phyloP scores from a whole-genome alignment of 2,888 invertebrate genomes.

The Pyralis farinalis region DNA sequence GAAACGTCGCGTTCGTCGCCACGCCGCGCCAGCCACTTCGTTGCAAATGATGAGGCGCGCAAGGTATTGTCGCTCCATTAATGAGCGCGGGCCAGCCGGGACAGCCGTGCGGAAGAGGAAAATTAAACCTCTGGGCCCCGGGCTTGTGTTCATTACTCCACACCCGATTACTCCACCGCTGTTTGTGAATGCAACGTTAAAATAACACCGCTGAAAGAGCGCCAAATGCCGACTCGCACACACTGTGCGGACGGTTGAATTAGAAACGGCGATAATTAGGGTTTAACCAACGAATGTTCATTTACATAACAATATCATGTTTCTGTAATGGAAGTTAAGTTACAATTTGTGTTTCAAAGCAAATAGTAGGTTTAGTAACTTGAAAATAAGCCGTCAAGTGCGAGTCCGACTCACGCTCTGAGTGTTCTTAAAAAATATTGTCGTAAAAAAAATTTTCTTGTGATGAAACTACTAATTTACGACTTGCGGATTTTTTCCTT shows the following conservation, averaged over 20 bases:
- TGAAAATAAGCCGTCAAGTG: no score
- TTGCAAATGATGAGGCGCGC: conserved; percentile 65
- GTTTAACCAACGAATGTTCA: conserved; percentile 16
- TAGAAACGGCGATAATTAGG: conserved; percentile 37
- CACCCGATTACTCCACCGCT: conserved; percentile 63
- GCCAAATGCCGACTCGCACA: conserved; percentile 17
- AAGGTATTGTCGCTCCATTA: conserved; percentile 71
- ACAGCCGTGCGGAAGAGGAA: conserved; percentile 76
- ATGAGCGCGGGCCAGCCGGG: conserved; percentile 64
- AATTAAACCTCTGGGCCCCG: conserved; percentile 78
- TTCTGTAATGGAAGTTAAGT: no score
- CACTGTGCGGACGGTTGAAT: conserved; percentile 34
- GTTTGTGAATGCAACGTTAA: conserved; percentile 57
- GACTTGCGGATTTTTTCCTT: no score
- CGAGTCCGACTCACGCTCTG: no score
- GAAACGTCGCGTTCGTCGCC: conserved; percentile 12
- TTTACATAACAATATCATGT: no score
- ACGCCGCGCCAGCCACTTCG: conserved; percentile 7
- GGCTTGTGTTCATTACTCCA: conserved; percentile 71
- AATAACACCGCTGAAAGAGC: conserved; percentile 42
- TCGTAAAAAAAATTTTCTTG: no score
- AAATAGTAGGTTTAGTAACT: no score
- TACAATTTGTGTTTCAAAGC: no score
- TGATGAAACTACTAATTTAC: no score
- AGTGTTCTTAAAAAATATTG: no score